phyloP scores from a whole-genome alignment of 1,140 invertebrate genomes.

The Conus betulinus region DNA sequence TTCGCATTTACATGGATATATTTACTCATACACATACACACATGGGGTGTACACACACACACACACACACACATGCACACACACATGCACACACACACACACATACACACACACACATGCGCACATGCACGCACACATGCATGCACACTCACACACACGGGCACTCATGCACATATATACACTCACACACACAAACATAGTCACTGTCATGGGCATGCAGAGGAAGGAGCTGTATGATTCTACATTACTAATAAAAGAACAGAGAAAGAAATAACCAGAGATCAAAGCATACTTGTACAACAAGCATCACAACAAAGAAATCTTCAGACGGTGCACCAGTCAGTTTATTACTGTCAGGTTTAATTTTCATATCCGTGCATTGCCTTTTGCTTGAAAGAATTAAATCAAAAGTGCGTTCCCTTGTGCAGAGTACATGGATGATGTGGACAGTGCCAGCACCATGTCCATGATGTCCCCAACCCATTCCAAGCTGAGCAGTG shows the following conservation, averaged over 20 bases:
- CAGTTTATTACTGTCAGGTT: too few species aligned
- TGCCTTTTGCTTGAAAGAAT: background rate
- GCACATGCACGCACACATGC: background rate
- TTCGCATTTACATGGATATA: background rate
- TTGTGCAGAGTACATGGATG: slow-evolving; percentile 45
- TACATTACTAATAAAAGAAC: too few species aligned
- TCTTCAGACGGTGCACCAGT: too few species aligned
- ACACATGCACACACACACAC: background rate
- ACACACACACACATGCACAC: background rate
- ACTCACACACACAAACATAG: background rate
- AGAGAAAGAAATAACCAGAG: too few species aligned
- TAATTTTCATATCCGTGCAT: too few species aligned
- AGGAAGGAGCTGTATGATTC: too few species aligned
- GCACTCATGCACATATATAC: background rate
- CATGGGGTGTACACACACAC: background rate
- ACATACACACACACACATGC: background rate
- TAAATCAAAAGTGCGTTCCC: background rate
- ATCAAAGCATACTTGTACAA: too few species aligned
- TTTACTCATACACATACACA: background rate
- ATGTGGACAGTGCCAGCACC: slow-evolving; percentile 40
- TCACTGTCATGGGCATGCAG: background rate
- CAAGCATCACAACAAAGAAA: too few species aligned
- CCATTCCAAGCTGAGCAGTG: slow-evolving; percentile 32
- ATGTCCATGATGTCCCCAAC: slow-evolving; percentile 39
- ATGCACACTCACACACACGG: background rate